These are phyloP conservation scores for Bombus sibiricus DNA, from an alignment of 1,140 invertebrate genomes.

Conservation along the genomic window DNA sequence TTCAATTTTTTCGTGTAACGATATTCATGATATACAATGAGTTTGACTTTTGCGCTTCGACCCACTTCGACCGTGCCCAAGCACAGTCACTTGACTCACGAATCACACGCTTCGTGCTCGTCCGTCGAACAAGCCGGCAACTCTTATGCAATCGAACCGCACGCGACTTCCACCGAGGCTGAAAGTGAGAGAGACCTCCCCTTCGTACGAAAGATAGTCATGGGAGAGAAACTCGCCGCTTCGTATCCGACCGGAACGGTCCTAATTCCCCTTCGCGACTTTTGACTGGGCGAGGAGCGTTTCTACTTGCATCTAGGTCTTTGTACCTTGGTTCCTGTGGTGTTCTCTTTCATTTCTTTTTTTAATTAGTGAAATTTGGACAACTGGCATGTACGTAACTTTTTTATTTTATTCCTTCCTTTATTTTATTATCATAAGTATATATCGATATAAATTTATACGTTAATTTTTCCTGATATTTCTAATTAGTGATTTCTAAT, in stretches of 20 bases:
- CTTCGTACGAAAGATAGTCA: constrained; percentile 42
- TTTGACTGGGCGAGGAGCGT: background rate
- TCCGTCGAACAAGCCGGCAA: constrained; percentile 30
- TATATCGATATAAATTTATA: background rate
- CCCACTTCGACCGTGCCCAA: constrained; percentile 54
- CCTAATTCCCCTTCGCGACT: constrained; percentile 21
- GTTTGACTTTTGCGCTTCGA: constrained; percentile 50
- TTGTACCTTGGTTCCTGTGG: background rate
- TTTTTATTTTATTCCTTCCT: too few species aligned
- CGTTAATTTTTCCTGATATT: too few species aligned
- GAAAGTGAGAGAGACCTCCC: constrained; percentile 71
- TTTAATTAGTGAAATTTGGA: background rate
- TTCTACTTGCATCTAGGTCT: background rate
- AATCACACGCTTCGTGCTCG: constrained; percentile 54
- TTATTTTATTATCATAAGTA: too few species aligned
- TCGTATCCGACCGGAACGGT: constrained; percentile 22
- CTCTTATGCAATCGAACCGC: constrained; percentile 65
- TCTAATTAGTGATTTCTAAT: background rate
- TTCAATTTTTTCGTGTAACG: background rate
- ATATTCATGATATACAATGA: background rate
- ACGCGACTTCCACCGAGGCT: constrained; percentile 64
- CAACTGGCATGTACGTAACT: too few species aligned
- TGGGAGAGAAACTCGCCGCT: constrained; percentile 44
- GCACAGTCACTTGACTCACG: constrained; percentile 62
- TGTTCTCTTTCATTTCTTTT: background rate